Evolutionary conservation across 1,140 invertebrate species (phyloP).

Genomic region (Leptopilina clavipes): DNA sequence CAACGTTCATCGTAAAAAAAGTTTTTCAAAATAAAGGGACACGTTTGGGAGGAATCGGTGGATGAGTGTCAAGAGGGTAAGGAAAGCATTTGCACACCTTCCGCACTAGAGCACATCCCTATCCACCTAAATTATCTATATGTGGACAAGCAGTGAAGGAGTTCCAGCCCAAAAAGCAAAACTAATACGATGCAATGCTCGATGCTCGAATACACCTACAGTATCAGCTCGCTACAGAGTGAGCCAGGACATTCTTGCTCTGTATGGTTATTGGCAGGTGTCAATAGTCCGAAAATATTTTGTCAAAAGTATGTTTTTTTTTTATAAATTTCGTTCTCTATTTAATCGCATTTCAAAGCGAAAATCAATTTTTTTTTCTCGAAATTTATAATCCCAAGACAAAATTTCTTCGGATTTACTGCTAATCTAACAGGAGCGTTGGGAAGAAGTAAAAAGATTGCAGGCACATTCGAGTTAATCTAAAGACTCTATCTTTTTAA

Average conservation of each 20-base stretch:
- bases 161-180: conserved; percentile 75
- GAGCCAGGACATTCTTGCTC: conserved; percentile 73
- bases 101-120: conserved; percentile 71
- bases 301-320: conserved; percentile 55
- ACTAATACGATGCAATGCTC: conserved; percentile 76
- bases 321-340: conserved; percentile 35
- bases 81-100: conserved; percentile 72
- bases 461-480: conserved; percentile 75
- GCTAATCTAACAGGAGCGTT: conserved; percentile 72
- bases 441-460: conserved; percentile 72
- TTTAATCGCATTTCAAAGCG: not conserved
- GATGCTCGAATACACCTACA: conserved; percentile 75
- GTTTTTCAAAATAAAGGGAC: conserved; percentile 44
- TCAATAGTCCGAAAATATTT: conserved; percentile 69
- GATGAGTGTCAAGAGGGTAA: conserved; percentile 28
- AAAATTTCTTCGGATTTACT: conserved; percentile 70
- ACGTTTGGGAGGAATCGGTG: conserved; percentile 1
- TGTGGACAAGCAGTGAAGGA: conserved; percentile 75
- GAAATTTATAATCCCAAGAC: not conserved
- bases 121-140: conserved; percentile 71
- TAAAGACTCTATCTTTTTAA: conserved; percentile 63
- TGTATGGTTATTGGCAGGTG: conserved; percentile 68
- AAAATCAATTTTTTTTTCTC: not conserved
- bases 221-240: conserved; percentile 72
- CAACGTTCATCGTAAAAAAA: conserved; percentile 68